These are phyloP conservation scores for Sminthopsis crassicaudata DNA, from an alignment of 2,113 vertebrate species.

Conservation along the genomic window DNA sequence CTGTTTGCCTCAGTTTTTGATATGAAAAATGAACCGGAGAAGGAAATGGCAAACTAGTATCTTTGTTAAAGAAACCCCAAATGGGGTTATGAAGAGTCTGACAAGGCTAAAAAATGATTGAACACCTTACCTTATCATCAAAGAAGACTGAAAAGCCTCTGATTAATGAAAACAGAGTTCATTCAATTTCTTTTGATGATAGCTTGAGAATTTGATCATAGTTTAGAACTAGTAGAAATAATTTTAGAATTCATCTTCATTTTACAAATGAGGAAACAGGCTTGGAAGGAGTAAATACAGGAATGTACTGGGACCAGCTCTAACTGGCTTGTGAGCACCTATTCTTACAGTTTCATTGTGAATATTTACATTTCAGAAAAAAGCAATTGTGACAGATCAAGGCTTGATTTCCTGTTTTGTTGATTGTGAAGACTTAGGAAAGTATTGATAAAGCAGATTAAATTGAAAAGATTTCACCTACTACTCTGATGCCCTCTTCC, in stretches of 20 bases:
- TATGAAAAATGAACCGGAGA: neutral
- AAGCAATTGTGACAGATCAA: neutral
- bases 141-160: too few relatives aligned
- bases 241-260: neutral
- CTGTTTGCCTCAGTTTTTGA: neutral
- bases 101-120: neutral
- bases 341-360: neutral
- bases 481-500: neutral
- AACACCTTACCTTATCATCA: neutral
- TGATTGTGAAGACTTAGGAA: neutral
- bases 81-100: neutral
- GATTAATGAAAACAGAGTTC: neutral
- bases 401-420: neutral
- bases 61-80: neutral
- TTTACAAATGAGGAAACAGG: neutral
- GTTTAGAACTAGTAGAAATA: neutral
- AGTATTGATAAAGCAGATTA: neutral
- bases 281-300: neutral
- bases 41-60: neutral
- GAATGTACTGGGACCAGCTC: neutral
- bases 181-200: neutral
- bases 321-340: neutral
- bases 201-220: neutral
- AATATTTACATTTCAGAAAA: neutral
- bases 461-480: neutral